Conservation (phyloP, 2,113 vertebrate genomes). For the Toxotes jaculatrix region DNA sequence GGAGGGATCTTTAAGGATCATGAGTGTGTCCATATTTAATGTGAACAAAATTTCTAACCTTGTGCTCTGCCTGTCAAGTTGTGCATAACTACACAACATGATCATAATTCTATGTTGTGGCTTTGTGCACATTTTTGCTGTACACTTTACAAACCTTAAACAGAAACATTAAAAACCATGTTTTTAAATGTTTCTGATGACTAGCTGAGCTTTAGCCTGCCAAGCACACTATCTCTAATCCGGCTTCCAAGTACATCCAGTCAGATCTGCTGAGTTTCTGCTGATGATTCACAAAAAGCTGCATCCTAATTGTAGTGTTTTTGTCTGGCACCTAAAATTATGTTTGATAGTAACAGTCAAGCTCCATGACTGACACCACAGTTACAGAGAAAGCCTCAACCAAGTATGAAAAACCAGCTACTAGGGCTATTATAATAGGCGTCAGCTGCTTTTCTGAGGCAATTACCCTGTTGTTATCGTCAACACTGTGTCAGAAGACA, state of each 20-base stretch:
- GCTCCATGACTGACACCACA: conserved; percentile 20
- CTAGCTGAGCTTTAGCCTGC: neutral
- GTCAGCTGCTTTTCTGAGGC: conserved; percentile 25
- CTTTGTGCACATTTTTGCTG: no score
- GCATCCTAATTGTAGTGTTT: conserved; percentile 35
- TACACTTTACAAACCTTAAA: no score
- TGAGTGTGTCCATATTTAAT: conserved; percentile 11
- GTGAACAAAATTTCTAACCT: conserved; percentile 7
- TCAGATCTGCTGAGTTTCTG: neutral
- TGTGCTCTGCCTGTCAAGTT: neutral
- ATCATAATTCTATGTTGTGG: no score
- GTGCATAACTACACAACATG: neutral
- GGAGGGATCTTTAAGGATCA: conserved; percentile 26
- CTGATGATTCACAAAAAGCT: conserved; percentile 1
- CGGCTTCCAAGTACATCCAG: neutral
- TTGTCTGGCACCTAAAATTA: conserved; percentile 51
- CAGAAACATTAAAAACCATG: no score
- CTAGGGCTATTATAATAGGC: conserved; percentile 35
- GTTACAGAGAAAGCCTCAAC: conserved; percentile 17
- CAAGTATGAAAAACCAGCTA: conserved; percentile 29
- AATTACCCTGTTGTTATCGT: conserved; percentile 50
- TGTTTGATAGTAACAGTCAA: conserved; percentile 25
- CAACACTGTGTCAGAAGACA: conserved; percentile 36
- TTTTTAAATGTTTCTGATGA: neutral
- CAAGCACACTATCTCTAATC: neutral